Base-by-base conservation (phyloP, 1,140 invertebrate genomes). In the Neodiprion fabricii region DNA sequence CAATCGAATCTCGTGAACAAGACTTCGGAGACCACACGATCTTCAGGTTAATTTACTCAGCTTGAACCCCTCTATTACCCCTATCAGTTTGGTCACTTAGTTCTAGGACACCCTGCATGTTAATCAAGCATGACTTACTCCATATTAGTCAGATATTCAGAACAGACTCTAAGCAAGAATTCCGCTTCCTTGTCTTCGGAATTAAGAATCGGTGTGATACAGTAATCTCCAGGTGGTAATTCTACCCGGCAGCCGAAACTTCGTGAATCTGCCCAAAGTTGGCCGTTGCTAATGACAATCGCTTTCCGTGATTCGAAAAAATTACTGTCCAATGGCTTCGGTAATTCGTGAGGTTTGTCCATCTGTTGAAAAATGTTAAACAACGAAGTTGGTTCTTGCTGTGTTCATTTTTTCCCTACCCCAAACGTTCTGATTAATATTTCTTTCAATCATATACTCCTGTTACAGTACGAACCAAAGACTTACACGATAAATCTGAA, bases 171-270 rank as follows among this genome's bases (percentile, higher is more conserved):
- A 12, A 99, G 88, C 71, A 99, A 89, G 88, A 99, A 99, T 86
- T 99, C 96, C 73, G 96, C 98, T 84, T 99, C 97, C 80, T 99
- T 94, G 79, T 98, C 94, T 0, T 97, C 96, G 78, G 99, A 98
- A 87, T 99, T 99, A 9, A 98, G 99, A n/a, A 97, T 99, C 2
- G 98, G 98, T 68, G 99, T 94, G 80, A 99, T 98, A 77, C 96
- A 96, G 89, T 99, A 99, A 1, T 93, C 92, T 10, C 98, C 98
- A 0, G 96, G 97, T 12, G 95, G 94, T 72, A 99, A 91, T 86
- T 97, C 97, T 87, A 99, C 98, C 61, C 97, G 92, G 73, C 94
- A 94, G 80, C 93, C 96, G 28, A 40, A 1, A 40, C 28, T 40
- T 40, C 28, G 28, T 40, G 28, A 40, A 40, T 40, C 28, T 40